Conservation (phyloP, 53 echinoderm and acorn worm species). For the Glandiceps talaboti region DNA sequence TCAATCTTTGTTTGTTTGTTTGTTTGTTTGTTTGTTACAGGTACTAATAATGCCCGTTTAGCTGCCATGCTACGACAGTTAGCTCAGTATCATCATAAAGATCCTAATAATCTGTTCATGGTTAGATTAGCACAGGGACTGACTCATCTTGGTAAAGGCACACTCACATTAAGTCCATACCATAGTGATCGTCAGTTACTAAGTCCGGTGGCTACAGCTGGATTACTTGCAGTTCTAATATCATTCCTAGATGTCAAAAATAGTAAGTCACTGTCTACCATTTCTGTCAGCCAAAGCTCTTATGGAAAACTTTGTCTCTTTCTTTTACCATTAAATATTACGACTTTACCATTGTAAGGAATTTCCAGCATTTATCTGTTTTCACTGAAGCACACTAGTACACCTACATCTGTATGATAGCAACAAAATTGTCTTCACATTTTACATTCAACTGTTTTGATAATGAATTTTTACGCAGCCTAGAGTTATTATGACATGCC, state of each 20-base stretch:
- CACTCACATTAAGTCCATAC: constrained; percentile 81
- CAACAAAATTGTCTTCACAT: no score
- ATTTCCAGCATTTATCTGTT: no score
- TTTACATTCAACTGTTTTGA: no score
- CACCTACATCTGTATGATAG: no score
- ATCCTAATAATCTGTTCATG: constrained; percentile 93
- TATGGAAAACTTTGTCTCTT: no score
- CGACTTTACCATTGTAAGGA: no score
- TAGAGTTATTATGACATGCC: no score
- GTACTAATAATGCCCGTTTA: constrained; percentile 95
- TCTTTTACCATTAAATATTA: no score
- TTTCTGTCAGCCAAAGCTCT: no score
- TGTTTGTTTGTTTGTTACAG: constrained; percentile 15
- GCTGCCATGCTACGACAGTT: constrained; percentile 96
- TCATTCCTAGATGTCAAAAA: constrained; percentile 95
- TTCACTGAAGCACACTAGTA: no score
- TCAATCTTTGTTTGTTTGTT: no score
- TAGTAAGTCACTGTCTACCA: constrained; percentile 56
- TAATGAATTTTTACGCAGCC: no score
- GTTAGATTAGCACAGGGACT: constrained; percentile 87
- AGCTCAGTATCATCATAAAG: constrained; percentile 96
- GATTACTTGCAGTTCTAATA: constrained; percentile 62
- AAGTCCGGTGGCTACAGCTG: constrained; percentile 81
- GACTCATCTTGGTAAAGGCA: constrained; percentile 96
- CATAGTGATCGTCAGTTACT: constrained; percentile 92